phyloP scores from a whole-genome alignment of 2,888 invertebrate species.

The Drosophila hawaiiensis region DNA sequence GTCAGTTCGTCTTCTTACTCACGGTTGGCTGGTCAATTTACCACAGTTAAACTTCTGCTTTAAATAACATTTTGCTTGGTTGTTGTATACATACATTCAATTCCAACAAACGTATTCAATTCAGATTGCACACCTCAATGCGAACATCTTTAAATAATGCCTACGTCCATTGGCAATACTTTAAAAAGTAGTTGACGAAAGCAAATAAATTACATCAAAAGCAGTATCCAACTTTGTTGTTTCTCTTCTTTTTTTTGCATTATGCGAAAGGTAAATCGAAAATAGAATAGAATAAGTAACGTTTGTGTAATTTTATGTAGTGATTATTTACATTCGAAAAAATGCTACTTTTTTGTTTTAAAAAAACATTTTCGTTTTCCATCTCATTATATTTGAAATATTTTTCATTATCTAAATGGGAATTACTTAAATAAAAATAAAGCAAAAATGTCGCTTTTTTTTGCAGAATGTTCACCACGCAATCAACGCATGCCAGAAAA shows the following conservation, averaged over 20 bases:
- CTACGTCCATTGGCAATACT: not conserved
- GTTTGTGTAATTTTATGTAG: not conserved
- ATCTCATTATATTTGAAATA: not conserved
- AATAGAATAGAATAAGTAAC: not conserved
- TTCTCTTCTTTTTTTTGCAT: not conserved
- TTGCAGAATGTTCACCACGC: not conserved
- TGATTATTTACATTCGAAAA: not conserved
- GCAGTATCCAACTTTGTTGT: not conserved
- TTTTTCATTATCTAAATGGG: not conserved
- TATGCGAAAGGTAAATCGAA: not conserved
- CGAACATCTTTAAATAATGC: not conserved
- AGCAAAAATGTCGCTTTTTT: not conserved
- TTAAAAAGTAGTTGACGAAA: not conserved
- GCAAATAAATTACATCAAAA: not conserved
- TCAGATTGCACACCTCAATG: not conserved
- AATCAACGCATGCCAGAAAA: not conserved
- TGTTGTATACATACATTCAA: not conserved
- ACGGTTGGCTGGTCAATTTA: conserved; percentile 20
- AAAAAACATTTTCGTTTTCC: not conserved
- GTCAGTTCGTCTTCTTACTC: not conserved
- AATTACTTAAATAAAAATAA: not conserved
- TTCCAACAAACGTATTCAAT: not conserved
- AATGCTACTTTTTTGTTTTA: not conserved
- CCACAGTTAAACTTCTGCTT: conserved; percentile 13
- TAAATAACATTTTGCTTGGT: not conserved